Conservation (phyloP, 2,113 vertebrate species). For the Takifugu flavidus region DNA sequence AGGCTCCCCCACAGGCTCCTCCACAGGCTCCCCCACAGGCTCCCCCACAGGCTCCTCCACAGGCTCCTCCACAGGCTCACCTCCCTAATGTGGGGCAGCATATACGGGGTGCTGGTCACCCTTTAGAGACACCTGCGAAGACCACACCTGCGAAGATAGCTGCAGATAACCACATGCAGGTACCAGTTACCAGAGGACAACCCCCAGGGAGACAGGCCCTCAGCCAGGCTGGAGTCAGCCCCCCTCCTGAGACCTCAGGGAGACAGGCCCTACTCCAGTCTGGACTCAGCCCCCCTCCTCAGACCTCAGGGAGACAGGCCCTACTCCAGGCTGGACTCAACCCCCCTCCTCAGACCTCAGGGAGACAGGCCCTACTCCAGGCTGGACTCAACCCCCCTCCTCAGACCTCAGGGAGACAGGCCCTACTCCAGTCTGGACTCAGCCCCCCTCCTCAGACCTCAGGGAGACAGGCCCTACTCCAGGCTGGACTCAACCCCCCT, state of each 20-base stretch:
- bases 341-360: no score
- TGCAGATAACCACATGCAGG: conserved; percentile 1
- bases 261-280: no score
- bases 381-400: no score
- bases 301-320: no score
- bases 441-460: neutral
- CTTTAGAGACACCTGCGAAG: neutral
- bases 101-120: neutral
- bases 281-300: no score
- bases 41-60: no score
- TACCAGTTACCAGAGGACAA: neutral
- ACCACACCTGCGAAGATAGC: conserved; percentile 2
- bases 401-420: neutral
- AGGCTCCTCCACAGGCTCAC: neutral
- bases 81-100: neutral
- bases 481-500: neutral
- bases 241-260: neutral
- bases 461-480: neutral
- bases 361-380: no score
- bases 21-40: no score
- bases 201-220: neutral
- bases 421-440: neutral
- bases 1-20: no score
- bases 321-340: no score
- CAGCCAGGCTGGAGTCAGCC: neutral